Conservation (phyloP, 2,888 invertebrate genomes). For the Ctena decussata region DNA sequence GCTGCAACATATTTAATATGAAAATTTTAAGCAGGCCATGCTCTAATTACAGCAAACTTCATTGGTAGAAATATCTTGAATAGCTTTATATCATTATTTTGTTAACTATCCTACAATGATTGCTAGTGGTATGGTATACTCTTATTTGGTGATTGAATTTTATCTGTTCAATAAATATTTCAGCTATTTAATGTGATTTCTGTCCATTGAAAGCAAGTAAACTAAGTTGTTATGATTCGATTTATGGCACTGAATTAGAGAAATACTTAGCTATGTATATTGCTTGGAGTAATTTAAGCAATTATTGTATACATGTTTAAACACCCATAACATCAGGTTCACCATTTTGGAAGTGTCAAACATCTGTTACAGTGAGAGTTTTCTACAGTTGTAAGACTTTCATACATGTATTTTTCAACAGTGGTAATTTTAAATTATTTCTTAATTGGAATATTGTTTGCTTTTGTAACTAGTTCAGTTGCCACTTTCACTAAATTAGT, state of each 20-base stretch:
- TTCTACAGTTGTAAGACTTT: too few relatives aligned
- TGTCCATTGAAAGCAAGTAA: not conserved
- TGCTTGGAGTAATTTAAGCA: not conserved
- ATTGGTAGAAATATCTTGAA: too few relatives aligned
- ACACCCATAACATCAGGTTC: not conserved
- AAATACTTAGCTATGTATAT: not conserved
- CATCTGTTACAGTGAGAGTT: too few relatives aligned
- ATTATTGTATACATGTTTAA: not conserved
- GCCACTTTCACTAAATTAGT: too few relatives aligned
- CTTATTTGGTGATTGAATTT: not conserved
- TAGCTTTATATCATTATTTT: too few relatives aligned
- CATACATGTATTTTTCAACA: too few relatives aligned
- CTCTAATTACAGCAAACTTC: too few relatives aligned
- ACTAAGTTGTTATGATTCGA: not conserved
- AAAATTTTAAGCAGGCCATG: too few relatives aligned
- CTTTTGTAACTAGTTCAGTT: too few relatives aligned
- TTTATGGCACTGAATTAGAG: slow-evolving; percentile 8
- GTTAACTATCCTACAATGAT: not conserved
- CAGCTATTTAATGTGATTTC: not conserved
- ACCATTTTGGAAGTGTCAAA: not conserved
- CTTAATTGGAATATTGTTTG: too few relatives aligned
- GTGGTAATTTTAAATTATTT: too few relatives aligned
- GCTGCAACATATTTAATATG: too few relatives aligned
- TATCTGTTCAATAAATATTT: slow-evolving; percentile 16
- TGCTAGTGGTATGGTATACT: not conserved